Conservation (phyloP, 2,888 invertebrate species). For the Eupsilia transversa region DNA sequence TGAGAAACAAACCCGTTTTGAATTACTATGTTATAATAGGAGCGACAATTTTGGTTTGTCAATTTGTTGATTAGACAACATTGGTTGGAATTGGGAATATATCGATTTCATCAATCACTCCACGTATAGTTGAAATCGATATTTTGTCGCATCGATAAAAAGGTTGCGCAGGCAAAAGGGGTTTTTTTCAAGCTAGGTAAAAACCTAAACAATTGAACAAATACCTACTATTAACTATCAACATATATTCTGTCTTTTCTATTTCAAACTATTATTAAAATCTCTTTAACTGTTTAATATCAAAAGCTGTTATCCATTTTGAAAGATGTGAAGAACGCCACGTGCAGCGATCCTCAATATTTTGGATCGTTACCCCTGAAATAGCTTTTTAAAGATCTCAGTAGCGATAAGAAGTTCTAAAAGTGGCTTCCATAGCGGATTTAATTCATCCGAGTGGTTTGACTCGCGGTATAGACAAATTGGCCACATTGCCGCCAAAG, state of each 20-base stretch:
- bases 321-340: not conserved
- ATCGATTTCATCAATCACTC: no score
- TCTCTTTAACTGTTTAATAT: not conserved
- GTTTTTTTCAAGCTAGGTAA: not conserved
- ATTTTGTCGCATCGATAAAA: not conserved
- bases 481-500: conserved; percentile 80
- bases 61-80: not conserved
- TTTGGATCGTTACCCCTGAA: not conserved
- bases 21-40: not conserved
- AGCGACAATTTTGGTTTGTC: no score
- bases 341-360: conserved; percentile 1
- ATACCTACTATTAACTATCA: no score
- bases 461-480: conserved; percentile 80
- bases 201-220: not conserved
- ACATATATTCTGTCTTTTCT: no score
- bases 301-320: not conserved
- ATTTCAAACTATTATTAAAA: not conserved
- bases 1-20: conserved; percentile 18
- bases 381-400: conserved; percentile 26
- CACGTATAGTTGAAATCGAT: not conserved
- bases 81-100: no score
- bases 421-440: conserved; percentile 70
- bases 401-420: conserved; percentile 50
- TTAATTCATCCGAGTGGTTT: conserved; percentile 79
- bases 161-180: not conserved